Base-by-base conservation (phyloP, 1,140 invertebrate species). In the Drosophila suzukii region DNA sequence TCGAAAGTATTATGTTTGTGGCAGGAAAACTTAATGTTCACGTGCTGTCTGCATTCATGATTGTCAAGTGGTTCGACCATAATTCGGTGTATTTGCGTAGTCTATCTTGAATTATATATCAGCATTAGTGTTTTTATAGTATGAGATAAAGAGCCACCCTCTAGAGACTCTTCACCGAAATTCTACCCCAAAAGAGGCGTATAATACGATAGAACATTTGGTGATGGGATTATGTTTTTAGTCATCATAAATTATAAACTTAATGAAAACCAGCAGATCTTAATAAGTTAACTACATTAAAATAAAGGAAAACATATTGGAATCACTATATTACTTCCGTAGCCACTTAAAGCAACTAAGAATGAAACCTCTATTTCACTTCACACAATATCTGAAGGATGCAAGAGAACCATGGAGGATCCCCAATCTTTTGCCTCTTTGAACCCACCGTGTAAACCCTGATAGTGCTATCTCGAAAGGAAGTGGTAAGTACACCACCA, bases 401-500 rank as follows among this genome's bases (percentile, higher is more conserved):
- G 11, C 27, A 41, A 32, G 6, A 27, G 8, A 61, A 30, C 38
- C 30, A 13, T 59, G 39, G 17, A 44, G 32, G n/a, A 58, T 34
- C 20, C 0, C 4, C 39, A 30, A 12, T 46, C 4, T 15, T 11
- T 17, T 10, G 11, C 13, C 8, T 53, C 27, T 12, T 36, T 15
- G n/a, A 10, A 36, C n/a, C 46, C 36, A 39, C 58, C 51, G 50
- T 44, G 65, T 41, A 75, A 75, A 73, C 83, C 56, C 63, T 74
- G 36, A 15, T 27, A 32, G 3, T 2, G 24, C 47, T 75, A 75
- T 86, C 78, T 75, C 0, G 0, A 78, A 71, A 78, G 74, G 82
- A 85, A 88, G 70, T 62, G 63, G 32, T 51, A 74, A 79, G 73
- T 71, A 47, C 72, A 53, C 47, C 63, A 68, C 47, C 67, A 74